These are phyloP conservation scores for Probosciger aterrimus DNA, from an alignment of 2,113 vertebrate genomes.

Conservation along the genomic window DNA sequence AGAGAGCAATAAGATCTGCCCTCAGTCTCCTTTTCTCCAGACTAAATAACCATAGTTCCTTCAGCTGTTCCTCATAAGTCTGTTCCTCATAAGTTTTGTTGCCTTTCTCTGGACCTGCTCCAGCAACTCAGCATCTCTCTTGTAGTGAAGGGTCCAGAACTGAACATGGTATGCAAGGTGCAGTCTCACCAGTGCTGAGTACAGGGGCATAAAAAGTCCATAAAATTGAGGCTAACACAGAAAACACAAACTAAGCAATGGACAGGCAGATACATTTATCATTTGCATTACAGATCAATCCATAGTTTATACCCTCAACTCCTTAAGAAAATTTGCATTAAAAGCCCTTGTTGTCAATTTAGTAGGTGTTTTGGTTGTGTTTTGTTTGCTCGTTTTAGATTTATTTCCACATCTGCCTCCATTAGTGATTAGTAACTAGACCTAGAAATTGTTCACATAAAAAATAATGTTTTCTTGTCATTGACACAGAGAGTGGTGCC, in stretches of 20 bases:
- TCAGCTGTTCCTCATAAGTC: neutral
- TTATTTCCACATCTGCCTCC: neutral
- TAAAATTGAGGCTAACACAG: neutral
- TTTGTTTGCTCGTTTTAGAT: neutral
- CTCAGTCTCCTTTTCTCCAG: neutral
- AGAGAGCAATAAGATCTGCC: neutral
- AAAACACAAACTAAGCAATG: neutral
- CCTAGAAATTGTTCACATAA: neutral
- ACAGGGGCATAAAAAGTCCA: neutral
- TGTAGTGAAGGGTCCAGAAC: neutral
- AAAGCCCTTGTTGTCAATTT: neutral
- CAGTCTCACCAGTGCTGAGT: neutral
- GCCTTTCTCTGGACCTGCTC: neutral
- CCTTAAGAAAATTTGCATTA: neutral
- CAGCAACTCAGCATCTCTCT: neutral
- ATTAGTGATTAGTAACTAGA: neutral
- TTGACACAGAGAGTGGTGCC: neutral
- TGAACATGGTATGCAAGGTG: neutral
- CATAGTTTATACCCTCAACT: neutral
- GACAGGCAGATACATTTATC: neutral
- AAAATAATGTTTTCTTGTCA: neutral
- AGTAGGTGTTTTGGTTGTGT: neutral
- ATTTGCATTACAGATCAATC: neutral
- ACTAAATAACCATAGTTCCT: neutral
- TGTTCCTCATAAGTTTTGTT: neutral